Evolutionary conservation across 2,797 vertebrate species (phyloP).

Genomic region (Hydrocynus forskahlii): DNA sequence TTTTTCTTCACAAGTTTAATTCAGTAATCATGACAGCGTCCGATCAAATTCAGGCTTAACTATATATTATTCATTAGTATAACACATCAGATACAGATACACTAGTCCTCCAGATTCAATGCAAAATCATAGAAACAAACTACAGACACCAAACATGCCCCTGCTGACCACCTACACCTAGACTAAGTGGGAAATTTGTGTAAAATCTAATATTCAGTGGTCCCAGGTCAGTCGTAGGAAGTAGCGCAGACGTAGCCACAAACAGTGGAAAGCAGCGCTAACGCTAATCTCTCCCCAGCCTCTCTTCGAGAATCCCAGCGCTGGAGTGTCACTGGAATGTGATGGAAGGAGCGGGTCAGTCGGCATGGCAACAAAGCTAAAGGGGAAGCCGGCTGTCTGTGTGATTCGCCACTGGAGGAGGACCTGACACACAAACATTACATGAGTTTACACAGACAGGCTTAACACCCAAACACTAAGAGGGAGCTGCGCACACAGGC

Average conservation of each 20-base stretch:
- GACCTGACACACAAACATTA: conserved; percentile 39
- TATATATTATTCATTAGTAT: neutral
- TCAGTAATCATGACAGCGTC: neutral
- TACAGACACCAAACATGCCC: neutral
- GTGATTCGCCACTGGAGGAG: conserved; percentile 32
- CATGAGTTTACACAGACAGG: conserved; percentile 24
- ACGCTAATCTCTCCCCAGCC: neutral
- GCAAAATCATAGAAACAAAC: neutral
- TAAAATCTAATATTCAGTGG: too few relatives aligned
- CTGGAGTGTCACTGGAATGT: conserved; percentile 39
- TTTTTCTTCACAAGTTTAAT: neutral
- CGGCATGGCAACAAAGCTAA: conserved; percentile 51
- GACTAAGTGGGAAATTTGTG: too few relatives aligned
- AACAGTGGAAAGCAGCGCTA: neutral
- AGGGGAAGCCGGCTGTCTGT: conserved; percentile 44
- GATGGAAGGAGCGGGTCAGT: conserved; percentile 43
- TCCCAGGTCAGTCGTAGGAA: neutral
- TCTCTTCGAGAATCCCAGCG: conserved; percentile 35
- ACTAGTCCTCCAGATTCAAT: neutral
- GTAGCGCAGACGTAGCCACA: neutral
- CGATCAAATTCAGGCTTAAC: neutral
- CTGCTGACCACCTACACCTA: neutral
- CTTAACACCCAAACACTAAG: conserved; percentile 18
- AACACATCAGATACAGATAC: neutral
- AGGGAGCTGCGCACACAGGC: conserved; percentile 12